Percentiles rank a stretch among this genome's conserved stretches.
These are phyloP conservation scores for Pristis pectinata DNA, from an alignment of 2,797 vertebrate genomes.

Conservation along the genomic window DNA sequence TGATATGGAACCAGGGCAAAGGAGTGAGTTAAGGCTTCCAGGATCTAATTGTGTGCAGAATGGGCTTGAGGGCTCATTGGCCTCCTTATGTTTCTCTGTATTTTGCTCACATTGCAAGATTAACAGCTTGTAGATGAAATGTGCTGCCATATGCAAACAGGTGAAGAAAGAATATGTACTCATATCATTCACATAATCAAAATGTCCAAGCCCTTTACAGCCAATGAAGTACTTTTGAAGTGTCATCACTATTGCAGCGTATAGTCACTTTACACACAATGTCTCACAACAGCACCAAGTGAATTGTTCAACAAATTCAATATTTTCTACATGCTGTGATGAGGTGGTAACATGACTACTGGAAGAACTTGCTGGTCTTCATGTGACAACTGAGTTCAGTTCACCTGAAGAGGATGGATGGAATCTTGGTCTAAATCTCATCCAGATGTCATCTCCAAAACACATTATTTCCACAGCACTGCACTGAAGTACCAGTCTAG, in stretches of 20 bases:
- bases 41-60: background rate
- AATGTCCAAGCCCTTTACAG: background rate
- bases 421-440: background rate
- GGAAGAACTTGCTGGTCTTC: background rate
- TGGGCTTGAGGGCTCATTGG: too few relatives aligned
- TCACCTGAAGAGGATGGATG: background rate
- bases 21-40: background rate
- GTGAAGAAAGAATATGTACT: background rate
- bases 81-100: background rate
- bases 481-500: background rate
- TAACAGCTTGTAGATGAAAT: background rate
- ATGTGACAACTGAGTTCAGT: background rate
- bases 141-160: background rate
- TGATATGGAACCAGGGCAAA: background rate
- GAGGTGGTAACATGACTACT: too few relatives aligned
- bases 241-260: background rate
- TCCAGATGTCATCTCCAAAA: background rate
- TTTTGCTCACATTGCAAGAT: background rate
- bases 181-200: background rate
- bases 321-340: too few relatives aligned
- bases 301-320: background rate
- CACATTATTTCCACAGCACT: background rate
- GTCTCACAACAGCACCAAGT: too few relatives aligned
- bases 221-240: background rate
- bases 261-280: background rate